Evolutionary conservation across 2,888 invertebrate species (phyloP).

Genomic region (Tanypteryx hageni): DNA sequence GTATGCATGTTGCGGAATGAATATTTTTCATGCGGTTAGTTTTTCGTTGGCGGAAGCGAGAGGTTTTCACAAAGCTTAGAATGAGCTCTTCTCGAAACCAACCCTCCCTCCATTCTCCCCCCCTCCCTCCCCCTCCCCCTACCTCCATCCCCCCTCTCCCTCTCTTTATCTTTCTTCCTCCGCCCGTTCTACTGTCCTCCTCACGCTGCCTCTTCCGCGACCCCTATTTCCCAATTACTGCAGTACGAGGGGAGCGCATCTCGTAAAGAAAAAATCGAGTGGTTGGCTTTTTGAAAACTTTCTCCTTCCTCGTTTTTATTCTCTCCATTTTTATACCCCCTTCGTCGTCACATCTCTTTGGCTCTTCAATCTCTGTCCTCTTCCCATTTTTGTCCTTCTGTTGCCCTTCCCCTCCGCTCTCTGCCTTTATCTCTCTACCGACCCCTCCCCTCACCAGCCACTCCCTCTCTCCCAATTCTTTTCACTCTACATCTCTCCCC

Average conservation of each 20-base stretch:
- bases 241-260: too few species aligned
- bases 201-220: background rate
- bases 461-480: background rate
- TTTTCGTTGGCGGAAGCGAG: too few species aligned
- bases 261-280: too few species aligned
- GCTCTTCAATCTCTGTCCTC: background rate
- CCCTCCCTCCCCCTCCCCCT: background rate
- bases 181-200: too few species aligned
- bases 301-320: background rate
- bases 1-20: too few species aligned
- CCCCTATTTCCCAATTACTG: background rate
- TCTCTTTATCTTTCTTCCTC: background rate
- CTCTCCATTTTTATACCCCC: background rate
- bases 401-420: background rate
- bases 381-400: background rate
- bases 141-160: background rate
- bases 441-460: background rate
- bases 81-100: background rate
- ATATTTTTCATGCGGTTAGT: too few species aligned
- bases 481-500: background rate
- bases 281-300: too few species aligned
- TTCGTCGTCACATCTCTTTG: background rate
- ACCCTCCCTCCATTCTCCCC: background rate
- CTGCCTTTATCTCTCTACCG: too few species aligned
- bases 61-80: too few species aligned